phyloP scores from a whole-genome alignment of 2,888 invertebrate species.

The Agrilus biguttatus region DNA sequence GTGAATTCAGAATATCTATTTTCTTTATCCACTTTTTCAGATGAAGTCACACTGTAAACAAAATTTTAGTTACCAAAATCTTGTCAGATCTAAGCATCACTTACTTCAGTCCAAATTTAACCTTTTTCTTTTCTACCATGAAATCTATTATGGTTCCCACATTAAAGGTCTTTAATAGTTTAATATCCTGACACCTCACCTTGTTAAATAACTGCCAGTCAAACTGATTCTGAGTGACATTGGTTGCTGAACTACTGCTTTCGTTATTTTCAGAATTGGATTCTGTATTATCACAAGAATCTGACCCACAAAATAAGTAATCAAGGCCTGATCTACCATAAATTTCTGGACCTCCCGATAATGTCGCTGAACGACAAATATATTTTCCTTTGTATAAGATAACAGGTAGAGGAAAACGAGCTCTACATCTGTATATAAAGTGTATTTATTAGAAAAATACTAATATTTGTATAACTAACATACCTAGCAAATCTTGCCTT shows the following conservation, averaged over 20 bases:
- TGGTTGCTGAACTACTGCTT: constrained; percentile 1
- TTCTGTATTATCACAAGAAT: constrained; percentile 8
- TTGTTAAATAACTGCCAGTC: constrained; percentile 47
- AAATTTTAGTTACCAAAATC: not conserved
- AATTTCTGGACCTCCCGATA: constrained; percentile 60
- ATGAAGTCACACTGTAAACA: constrained; percentile 54
- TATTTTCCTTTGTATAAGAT: constrained; percentile 61
- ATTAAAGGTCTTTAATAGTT: constrained; percentile 51
- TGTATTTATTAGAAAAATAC: not conserved
- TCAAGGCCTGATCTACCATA: constrained; percentile 51
- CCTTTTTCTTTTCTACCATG: constrained; percentile 75
- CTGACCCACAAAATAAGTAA: constrained; percentile 36
- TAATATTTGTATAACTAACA: not conserved
- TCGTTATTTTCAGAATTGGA: constrained; percentile 3
- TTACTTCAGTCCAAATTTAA: constrained; percentile 68
- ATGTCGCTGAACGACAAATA: constrained; percentile 59
- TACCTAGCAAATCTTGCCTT: constrained; percentile 51
- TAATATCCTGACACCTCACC: constrained; percentile 52
- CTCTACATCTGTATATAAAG: constrained; percentile 41
- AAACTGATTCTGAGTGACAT: constrained; percentile 7
- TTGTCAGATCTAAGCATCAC: constrained; percentile 19
- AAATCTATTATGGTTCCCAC: constrained; percentile 64
- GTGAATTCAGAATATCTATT: constrained; percentile 59
- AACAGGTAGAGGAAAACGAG: constrained; percentile 62
- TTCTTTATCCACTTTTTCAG: constrained; percentile 69